Base-by-base conservation (phyloP, 2,888 invertebrate genomes). In the Volucella inanis region DNA sequence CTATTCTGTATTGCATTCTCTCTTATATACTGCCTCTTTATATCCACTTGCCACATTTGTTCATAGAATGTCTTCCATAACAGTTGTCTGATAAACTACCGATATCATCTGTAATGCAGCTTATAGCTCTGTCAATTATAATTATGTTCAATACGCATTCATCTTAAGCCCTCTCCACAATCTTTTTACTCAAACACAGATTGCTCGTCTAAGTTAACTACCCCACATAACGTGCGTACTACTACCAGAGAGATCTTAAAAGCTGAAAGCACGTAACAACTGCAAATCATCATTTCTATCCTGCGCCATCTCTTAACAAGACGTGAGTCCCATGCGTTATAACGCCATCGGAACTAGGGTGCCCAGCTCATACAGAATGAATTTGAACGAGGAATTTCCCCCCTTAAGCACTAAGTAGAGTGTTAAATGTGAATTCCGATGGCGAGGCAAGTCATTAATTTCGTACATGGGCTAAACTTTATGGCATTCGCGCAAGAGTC, bases 371-470 rank as follows among this genome's bases (percentile, higher is more conserved):
- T 65, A 45, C 38, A 45, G 62, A 38, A 47, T 64, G 62, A 45
- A 57, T 57, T 31, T 57, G 65, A 52, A 62, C 64, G 49, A 1
- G 14, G 3, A 55, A 38, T 49, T 41, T n/a, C n/a, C 61, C 71
- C 45, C 59, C 67, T 70, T 67, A 71, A 45, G 67, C 61, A 70
- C 83, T 79, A 74, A 79, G 83, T 75, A 64, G 79, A 75, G 83
- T 84, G 79, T 79, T 75, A 84, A 79, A 75, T 84, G 74, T 79
- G 83, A 79, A 84, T 84, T 84, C 83, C 83, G 83, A 70, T 79
- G 79, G 79, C 41, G 79, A 75, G 79, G 70, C 64, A 79, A 84
- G 79, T 79, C 83, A 84, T 84, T 84, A 84, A 84, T 84, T 84
- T 79, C 55, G 75, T 79, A 79, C 79, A 84, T 79, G 83, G 62